Conservation (phyloP, 2,888 invertebrate species). For the Dicyrtoma fusca region DNA sequence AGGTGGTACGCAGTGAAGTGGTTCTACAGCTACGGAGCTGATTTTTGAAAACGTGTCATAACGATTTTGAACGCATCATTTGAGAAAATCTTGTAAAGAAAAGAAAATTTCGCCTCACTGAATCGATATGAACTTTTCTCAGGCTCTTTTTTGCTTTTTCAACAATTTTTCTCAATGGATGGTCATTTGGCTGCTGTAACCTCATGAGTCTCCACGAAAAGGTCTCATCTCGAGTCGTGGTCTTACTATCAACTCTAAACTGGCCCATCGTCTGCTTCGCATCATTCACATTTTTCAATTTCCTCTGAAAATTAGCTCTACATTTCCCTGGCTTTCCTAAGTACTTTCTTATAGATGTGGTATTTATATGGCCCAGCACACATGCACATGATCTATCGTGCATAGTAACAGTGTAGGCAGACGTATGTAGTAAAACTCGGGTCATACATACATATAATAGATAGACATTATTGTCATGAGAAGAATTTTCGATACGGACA, state of each 20-base stretch:
- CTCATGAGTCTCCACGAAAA: background rate
- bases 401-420: background rate
- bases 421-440: background rate
- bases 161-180: constrained; percentile 27
- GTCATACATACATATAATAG: background rate
- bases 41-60: constrained; percentile 18
- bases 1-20: no score
- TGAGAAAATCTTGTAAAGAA: background rate
- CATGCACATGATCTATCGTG: no score
- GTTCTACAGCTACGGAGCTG: no score
- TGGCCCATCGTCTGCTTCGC: constrained; percentile 10
- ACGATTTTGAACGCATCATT: constrained; percentile 27
- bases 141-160: background rate
- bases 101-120: constrained; percentile 9
- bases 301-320: constrained; percentile 1
- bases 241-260: no score
- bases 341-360: background rate
- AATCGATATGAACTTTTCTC: constrained; percentile 11
- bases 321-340: background rate
- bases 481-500: background rate
- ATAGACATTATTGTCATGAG: background rate
- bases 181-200: constrained; percentile 23
- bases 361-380: no score
- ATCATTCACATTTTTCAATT: constrained; percentile 23
- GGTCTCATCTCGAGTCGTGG: no score